These are phyloP conservation scores for Eueremaeus valkanovi DNA, from an alignment of 2,888 invertebrate species.

Conservation along the genomic window DNA sequence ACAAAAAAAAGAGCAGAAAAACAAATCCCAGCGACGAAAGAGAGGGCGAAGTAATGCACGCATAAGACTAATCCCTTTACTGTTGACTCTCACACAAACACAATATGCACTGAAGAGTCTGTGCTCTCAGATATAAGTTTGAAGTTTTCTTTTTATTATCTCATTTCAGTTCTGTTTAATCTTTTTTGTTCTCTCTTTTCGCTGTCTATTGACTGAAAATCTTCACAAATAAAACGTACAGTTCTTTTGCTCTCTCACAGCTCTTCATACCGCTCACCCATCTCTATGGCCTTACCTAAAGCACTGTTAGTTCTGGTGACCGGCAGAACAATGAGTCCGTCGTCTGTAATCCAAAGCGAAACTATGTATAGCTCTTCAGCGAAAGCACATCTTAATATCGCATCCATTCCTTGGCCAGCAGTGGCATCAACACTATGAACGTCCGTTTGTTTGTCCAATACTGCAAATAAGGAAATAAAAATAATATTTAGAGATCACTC, in stretches of 20 bases:
- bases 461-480: slow-evolving; percentile 2
- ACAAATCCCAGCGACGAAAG: slow-evolving; percentile 5
- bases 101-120: not conserved
- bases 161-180: not conserved
- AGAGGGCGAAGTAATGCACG: too few species aligned
- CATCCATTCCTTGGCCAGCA: slow-evolving; percentile 4
- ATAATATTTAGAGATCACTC: slow-evolving; percentile 9
- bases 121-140: not conserved
- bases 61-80: slow-evolving; percentile 16
- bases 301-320: slow-evolving; percentile 27
- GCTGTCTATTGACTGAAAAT: not conserved
- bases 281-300: not conserved
- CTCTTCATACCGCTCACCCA: not conserved
- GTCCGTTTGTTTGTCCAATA: slow-evolving; percentile 26
- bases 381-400: slow-evolving; percentile 14
- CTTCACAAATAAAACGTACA: not conserved
- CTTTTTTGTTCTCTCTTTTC: not conserved
- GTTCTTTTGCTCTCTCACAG: not conserved
- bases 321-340: slow-evolving; percentile 45
- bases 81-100: not conserved
- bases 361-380: slow-evolving; percentile 37
- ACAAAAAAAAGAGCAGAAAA: not conserved
- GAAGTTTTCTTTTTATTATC: not conserved
- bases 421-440: not conserved
- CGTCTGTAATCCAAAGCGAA: slow-evolving; percentile 45